These are phyloP conservation scores for Chelmon rostratus DNA, from an alignment of 2,797 vertebrate species.

Conservation along the genomic window DNA sequence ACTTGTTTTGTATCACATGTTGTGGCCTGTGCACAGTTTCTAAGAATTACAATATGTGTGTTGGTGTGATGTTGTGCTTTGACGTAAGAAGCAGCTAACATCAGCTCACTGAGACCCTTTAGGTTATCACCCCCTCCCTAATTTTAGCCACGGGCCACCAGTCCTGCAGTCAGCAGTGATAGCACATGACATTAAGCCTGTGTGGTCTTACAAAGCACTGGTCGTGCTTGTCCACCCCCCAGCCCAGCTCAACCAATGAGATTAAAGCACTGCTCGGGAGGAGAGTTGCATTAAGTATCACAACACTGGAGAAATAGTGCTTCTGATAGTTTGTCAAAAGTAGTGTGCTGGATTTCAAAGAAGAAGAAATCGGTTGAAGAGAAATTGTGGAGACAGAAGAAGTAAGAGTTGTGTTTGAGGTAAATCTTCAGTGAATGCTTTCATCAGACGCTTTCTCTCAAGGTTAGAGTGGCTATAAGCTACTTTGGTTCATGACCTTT, in stretches of 20 bases:
- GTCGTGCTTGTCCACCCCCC: conserved; percentile 29
- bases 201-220: conserved; percentile 55
- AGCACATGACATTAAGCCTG: conserved; percentile 63
- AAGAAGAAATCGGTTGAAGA: conserved; percentile 24
- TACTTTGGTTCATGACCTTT: conserved; percentile 60
- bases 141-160: conserved; percentile 64
- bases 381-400: conserved; percentile 44
- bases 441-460: conserved; percentile 37
- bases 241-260: conserved; percentile 64
- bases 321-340: conserved; percentile 22
- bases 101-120: conserved; percentile 32
- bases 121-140: conserved; percentile 46
- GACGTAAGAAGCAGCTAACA: conserved; percentile 23
- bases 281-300: conserved; percentile 53
- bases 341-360: conserved; percentile 28
- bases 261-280: conserved; percentile 27
- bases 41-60: conserved; percentile 21
- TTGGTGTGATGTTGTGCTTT: conserved; percentile 15
- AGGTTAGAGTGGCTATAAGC: conserved; percentile 48
- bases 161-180: conserved; percentile 32
- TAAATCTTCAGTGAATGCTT: conserved; percentile 50
- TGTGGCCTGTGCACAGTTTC: conserved; percentile 16
- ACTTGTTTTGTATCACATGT: conserved; percentile 17
- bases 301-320: conserved; percentile 58
- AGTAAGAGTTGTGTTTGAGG: conserved; percentile 43